Base-by-base conservation (phyloP, 1,140 invertebrate species). In the Bursaphelenchus mucronatus region DNA sequence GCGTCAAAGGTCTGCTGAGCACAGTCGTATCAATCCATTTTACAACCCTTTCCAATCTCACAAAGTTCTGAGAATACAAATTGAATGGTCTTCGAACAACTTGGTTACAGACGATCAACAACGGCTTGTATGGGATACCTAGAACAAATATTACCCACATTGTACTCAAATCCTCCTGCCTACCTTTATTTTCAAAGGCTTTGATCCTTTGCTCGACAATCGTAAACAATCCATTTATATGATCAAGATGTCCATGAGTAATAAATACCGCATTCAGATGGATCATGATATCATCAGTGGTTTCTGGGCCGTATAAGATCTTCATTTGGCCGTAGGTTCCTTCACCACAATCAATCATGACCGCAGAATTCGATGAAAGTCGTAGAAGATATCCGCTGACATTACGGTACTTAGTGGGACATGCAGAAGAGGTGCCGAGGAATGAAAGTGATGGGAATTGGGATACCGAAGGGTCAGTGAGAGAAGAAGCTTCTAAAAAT, bases 291-390 rank as follows among this genome's bases (percentile, higher is more conserved):
- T 77, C 54, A 3, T 73, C 71, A 41, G 54, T 45, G 30, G 30
- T 30, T 44, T 79, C 64, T 8, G 76, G 58, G 40, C 93, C 93
- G 83, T 86, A 94, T 78, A 92, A 88, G 19, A 90, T 85, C 19
- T 88, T 85, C 52, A 97, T 79, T 82, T 98, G 95, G 0, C 88
- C 87, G 63, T 87, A 87, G 0, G 92, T 93, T 0, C 90, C 91
- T 84, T 98, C 95, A 0, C 94, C 93, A 82, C 93, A 97, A 82
- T 98, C 95, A 40, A 98, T 70, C 9, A 98, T 58, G 39, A 97
- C 86, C 17, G 69, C 67, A 40, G 66, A 62, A 4, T 67, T 47
- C 0, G 68, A 41, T n/a, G 52, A 61, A 10, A 73, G n/a, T 71
- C 69, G 65, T 71, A 80, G 9, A 45, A 73, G 54, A 55, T 78